Percentiles rank a stretch among this genome's conserved stretches.
Conservation (phyloP, 2,888 invertebrate species). For the Galerucella pusilla region DNA sequence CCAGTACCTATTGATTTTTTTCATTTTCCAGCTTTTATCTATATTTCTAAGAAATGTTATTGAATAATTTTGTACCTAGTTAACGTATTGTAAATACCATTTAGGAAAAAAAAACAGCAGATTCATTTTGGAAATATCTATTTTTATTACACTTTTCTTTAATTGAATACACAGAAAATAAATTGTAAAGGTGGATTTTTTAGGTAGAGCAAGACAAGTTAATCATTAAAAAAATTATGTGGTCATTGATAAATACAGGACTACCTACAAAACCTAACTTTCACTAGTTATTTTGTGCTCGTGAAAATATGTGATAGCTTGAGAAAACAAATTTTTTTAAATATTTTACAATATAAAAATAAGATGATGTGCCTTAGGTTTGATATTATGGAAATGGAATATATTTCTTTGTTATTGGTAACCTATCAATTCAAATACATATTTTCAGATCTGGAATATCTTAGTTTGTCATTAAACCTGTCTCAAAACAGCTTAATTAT, state of each 20-base stretch:
- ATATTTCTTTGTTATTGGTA: constrained; percentile 5
- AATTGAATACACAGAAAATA: background rate
- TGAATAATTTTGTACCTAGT: no score
- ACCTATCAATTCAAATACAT: no score
- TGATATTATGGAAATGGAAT: constrained; percentile 31
- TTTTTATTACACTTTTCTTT: background rate
- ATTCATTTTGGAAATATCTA: background rate
- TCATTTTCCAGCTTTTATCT: no score
- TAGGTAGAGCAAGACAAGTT: background rate
- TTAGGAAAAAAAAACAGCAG: no score
- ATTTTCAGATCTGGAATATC: no score
- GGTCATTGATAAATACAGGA: background rate
- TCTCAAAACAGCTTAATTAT: no score
- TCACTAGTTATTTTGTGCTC: background rate
- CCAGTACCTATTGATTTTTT: no score
- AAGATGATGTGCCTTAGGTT: constrained; percentile 47
- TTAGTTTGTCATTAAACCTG: no score
- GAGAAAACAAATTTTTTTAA: background rate
- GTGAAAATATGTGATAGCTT: constrained; percentile 10
- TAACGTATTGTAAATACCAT: no score
- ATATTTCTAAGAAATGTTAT: no score
- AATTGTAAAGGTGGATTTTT: background rate
- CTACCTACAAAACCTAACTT: background rate
- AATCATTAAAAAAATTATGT: background rate
- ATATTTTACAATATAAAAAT: constrained; percentile 12